These are phyloP conservation scores for Dromiciops gliroides DNA, from an alignment of 2,113 vertebrate genomes.

Conservation along the genomic window DNA sequence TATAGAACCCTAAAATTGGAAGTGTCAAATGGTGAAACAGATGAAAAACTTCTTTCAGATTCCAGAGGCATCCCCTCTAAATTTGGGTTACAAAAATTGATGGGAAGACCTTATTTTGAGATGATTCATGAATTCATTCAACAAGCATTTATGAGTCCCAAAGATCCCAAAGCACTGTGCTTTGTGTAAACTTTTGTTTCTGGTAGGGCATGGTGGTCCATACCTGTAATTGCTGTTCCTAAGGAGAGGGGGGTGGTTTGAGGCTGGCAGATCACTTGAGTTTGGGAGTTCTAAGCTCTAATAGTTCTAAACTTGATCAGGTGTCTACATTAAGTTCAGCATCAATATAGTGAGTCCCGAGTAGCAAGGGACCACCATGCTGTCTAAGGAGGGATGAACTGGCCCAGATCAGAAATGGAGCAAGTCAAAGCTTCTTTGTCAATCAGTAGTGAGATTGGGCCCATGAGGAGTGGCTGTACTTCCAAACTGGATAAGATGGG, in stretches of 20 bases:
- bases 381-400: neutral
- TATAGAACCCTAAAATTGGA: neutral
- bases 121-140: neutral
- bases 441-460: neutral
- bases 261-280: neutral
- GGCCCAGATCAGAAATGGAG: neutral
- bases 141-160: neutral
- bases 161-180: neutral
- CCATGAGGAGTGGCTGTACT: neutral
- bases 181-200: neutral
- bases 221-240: neutral
- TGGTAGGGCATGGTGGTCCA: neutral
- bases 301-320: neutral
- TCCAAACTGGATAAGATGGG: neutral
- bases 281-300: neutral
- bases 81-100: slow-evolving; percentile 29
- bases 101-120: neutral
- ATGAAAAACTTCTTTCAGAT: slow-evolving; percentile 58
- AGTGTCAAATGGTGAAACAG: slow-evolving; percentile 23
- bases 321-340: neutral
- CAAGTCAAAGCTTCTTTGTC: neutral
- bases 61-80: neutral
- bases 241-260: neutral
- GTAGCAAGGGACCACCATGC: neutral
- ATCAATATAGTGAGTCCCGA: neutral